Evolutionary conservation across 2,888 invertebrate species (phyloP).

Genomic region (Acronicta leporina): DNA sequence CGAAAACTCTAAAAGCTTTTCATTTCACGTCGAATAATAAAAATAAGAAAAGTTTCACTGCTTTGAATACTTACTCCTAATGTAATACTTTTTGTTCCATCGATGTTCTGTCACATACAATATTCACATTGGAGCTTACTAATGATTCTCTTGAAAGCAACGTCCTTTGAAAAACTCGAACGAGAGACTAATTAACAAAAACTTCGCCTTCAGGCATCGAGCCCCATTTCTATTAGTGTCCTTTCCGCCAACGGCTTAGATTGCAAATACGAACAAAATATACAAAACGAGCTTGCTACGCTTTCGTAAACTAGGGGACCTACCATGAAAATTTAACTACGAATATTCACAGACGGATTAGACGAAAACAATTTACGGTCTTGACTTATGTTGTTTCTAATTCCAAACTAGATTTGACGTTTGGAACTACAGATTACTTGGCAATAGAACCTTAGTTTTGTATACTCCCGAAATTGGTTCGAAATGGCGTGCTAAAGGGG

Average conservation of each 20-base stretch:
- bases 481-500: too few species aligned
- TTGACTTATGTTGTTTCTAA: too few species aligned
- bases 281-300: not conserved
- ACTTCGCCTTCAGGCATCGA: constrained; percentile 8
- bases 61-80: constrained; percentile 1
- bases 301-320: not conserved
- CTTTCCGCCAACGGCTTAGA: not conserved
- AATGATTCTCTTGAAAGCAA: constrained; percentile 16
- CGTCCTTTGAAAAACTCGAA: constrained; percentile 6
- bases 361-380: too few species aligned
- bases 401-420: too few species aligned
- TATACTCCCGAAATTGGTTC: too few species aligned
- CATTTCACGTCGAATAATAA: constrained; percentile 3
- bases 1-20: constrained; percentile 2
- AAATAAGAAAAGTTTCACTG: constrained; percentile 5
- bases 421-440: too few species aligned
- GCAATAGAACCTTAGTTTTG: too few species aligned
- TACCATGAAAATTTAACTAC: too few species aligned
- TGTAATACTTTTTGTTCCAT: constrained; percentile 8
- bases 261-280: constrained; percentile 6
- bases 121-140: constrained; percentile 11
- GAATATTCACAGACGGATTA: too few species aligned
- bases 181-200: constrained; percentile 28
- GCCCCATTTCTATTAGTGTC: constrained; percentile 4
- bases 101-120: constrained; percentile 12